Percentiles rank a stretch among this genome's conserved stretches.
phyloP scores from a whole-genome alignment of 2,888 invertebrate species.

The Aproaerema taeniolella region DNA sequence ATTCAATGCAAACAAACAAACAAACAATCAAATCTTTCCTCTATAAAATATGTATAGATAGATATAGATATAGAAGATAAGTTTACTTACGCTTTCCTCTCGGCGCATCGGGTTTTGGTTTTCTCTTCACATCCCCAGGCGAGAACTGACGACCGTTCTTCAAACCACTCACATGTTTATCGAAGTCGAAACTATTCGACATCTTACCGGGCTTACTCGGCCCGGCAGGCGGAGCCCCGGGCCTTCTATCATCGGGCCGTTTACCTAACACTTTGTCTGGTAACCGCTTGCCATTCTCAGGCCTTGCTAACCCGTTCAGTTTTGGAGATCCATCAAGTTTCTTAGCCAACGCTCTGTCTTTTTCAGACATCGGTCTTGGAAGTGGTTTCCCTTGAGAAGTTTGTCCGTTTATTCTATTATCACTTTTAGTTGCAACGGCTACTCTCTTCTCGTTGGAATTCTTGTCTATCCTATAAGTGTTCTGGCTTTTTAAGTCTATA shows the following conservation, averaged over 20 bases:
- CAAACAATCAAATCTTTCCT: too few species aligned
- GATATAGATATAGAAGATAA: too few species aligned
- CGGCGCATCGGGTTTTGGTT: conserved; percentile 37
- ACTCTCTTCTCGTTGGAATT: conserved; percentile 53
- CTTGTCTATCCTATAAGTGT: conserved; percentile 71
- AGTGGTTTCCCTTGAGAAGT: conserved; percentile 45
- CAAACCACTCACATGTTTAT: conserved; percentile 60
- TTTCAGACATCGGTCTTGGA: conserved; percentile 35
- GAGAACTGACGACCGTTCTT: conserved; percentile 66
- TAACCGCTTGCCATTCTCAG: conserved; percentile 37
- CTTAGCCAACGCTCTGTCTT: conserved; percentile 37
- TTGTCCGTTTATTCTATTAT: conserved; percentile 46
- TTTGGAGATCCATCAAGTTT: conserved; percentile 36
- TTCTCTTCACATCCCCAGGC: conserved; percentile 61
- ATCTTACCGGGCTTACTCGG: conserved; percentile 44
- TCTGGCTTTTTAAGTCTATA: conserved; percentile 67
- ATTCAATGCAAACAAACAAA: too few species aligned
- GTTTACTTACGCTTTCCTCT: conserved; percentile 50
- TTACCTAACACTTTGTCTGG: conserved; percentile 30
- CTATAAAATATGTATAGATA: too few species aligned
- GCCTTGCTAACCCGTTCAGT: conserved; percentile 27
- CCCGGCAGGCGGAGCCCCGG: conserved; percentile 32
- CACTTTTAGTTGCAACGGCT: conserved; percentile 37
- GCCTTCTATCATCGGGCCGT: conserved; percentile 43
- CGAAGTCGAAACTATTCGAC: conserved; percentile 59